Base-by-base conservation (phyloP, 2,113 vertebrate genomes). In the Motacilla tschutschensis region DNA sequence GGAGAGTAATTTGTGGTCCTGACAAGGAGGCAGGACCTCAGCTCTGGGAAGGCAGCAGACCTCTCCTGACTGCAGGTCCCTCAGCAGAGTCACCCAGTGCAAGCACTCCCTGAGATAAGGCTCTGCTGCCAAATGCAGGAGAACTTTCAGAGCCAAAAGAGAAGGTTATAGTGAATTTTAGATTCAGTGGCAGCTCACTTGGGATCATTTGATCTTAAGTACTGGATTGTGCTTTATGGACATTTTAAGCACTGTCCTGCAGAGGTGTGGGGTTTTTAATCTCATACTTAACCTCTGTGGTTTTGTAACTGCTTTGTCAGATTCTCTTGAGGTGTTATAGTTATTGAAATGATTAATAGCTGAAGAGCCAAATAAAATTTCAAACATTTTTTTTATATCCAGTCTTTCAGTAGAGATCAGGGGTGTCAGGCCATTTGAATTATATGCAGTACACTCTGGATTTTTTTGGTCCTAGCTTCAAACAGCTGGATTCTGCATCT, bases 401-500 rank as follows among this genome's bases (percentile, higher is more conserved):
- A 50, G 7, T 25, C 59, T 62, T 82, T 44, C 63, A 70, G 13
- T 16, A 17, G 62, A 65, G 51, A 74, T 40, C 25, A 76, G 35
- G 4, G 0, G 3, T 57, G 24, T 71, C 62, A 81, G 46, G 5
- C 2, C 46, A 18, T 65, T 86, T 59, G 48, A 11, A 70, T 58
- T 89, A 17, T 46, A 36, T 46, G 17, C 0, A 0, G 21, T 59
- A 43, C 12, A 5, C 8, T 66, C 29, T 28, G 10, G 22, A 26
- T 12, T 73, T 72, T 51, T 73, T 84, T n/a, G 51, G 33, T 73
- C 26, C 33, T 70, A 48, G 18, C 74, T 79, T 85, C 51, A 84
- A 88, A 35, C 31, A 67, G 12, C 55, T 91, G 75, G 57, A 79
- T 74, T 86, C 38, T 91, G 28, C 54, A 70, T 67, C 48, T 81